Base-by-base conservation (phyloP, 2,888 invertebrate genomes). In the Limenitis camilla region DNA sequence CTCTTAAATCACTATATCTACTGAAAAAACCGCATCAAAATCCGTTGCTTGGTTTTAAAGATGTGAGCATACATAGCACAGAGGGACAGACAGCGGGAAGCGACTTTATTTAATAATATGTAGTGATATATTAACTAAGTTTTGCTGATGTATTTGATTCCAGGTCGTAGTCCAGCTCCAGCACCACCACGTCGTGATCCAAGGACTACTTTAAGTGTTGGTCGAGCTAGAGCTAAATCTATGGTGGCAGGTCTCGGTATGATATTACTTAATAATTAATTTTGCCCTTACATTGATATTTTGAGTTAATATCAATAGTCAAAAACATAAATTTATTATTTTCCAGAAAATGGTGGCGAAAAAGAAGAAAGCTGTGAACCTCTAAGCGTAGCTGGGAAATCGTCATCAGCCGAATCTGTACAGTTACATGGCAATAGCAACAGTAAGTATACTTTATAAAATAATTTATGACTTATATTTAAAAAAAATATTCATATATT, bases 131-230 rank as follows among this genome's bases (percentile, higher is more conserved):
- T n/a, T n/a, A n/a, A n/a, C n/a, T n/a, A n/a, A n/a, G n/a, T n/a
- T n/a, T n/a, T n/a, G 51, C 8, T 11, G 29, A 8, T 30, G 10
- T 45, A 38, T 39, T 11, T 6, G 8, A 6, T 10, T 52, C 5
- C 66, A 70, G 91, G 91, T 4, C 89, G 93, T 53, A 90, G 92
- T 56, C 93, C 94, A 48, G 97, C 97, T 6, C 98, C 98, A 0
- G 90, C 94, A 71, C 98, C 98, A 5, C 98, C 98, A 0, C 90
- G 96, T 29, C 90, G 98, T 43, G 97, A 98, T 83, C 98, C 98
- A 6, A 94, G 94, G 74, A 98, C 98, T 0, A 96, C 97, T 2
- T 88, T 99, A 39, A 97, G 97, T 73, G 96, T 97, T 58, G 96
- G 97, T 7, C 89, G 97, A 42, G 96, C 97, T 9, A 88, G 96